Conservation (phyloP, 2,888 invertebrate species). For the Cheilosia soror region DNA sequence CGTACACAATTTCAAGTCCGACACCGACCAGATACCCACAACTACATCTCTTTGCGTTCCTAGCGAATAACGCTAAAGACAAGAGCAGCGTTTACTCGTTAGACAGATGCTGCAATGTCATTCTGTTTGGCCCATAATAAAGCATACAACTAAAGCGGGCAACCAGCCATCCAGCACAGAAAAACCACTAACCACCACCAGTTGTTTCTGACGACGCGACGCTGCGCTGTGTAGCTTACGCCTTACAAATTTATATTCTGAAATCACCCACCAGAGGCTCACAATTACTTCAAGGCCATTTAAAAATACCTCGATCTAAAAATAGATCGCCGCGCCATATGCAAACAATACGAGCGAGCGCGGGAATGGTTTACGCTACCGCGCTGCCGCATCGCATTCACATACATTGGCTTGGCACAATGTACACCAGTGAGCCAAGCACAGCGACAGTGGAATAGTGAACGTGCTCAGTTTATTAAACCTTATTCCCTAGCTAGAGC, state of each 20-base stretch:
- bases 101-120: slow-evolving; percentile 66
- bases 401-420: slow-evolving; percentile 32
- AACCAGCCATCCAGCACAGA: slow-evolving; percentile 23
- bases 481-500: slow-evolving; percentile 32
- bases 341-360: slow-evolving; percentile 72
- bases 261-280: slow-evolving; percentile 73
- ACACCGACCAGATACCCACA: slow-evolving; percentile 1
- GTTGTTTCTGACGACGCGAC: slow-evolving; percentile 27
- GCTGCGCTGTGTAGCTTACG: slow-evolving; percentile 48
- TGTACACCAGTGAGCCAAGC: slow-evolving; percentile 20
- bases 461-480: slow-evolving; percentile 64
- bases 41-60: not conserved
- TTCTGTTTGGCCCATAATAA: slow-evolving; percentile 54
- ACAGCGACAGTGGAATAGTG: slow-evolving; percentile 26
- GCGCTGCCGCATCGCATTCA: slow-evolving; percentile 45
- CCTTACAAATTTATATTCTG: slow-evolving; percentile 68
- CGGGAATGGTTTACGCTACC: slow-evolving; percentile 56
- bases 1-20: slow-evolving; percentile 5
- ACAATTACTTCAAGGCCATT: slow-evolving; percentile 79
- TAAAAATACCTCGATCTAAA: slow-evolving; percentile 80
- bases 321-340: slow-evolving; percentile 78
- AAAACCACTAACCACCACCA: slow-evolving; percentile 32
- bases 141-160: slow-evolving; percentile 4
- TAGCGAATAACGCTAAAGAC: slow-evolving; percentile 9
- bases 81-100: slow-evolving; percentile 3